Evolutionary conservation across 2,797 vertebrate genomes (phyloP), one percentile per base, ranked within the genome.

Genomic region (Oreochromis grahami): DNA sequence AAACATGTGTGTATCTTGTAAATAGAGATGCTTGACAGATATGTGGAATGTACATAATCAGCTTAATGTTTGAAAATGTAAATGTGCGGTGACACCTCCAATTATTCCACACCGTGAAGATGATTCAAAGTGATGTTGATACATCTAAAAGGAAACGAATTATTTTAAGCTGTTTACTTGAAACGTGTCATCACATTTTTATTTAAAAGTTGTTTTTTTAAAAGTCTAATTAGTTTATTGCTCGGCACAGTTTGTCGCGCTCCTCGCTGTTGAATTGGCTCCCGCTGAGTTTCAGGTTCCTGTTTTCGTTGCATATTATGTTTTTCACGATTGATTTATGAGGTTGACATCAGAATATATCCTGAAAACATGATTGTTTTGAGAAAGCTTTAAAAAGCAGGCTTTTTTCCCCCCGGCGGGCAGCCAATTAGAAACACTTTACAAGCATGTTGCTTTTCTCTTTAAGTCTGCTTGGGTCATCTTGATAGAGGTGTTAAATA

Each of bases 51-150:
- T 87, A 88, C 48, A 89, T 91, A 76, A 76, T 81, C 36, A 45
- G 82, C 81, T 90, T 14, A 84, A 84, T 89, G 81, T 85, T 82
- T 87, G 32, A 78, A 82, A 81, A 83, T 84, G 58, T 89, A 78
- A 74, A 83, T 78, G 58, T 78, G 24, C 8, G 38, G 78, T 21
- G 29, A 8, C 41, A 63, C 63, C 17, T 79, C 43, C 77, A 85
- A 76, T 84, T 5, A 82, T 45, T 24, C 38, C 24, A 48, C 26
- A 4, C 56, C 3, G 24, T 52, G 79, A 84, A 87, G 80, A 87
- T 89, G 72, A 86, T 63, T 45, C 60, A 78, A 79, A 74, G 48
- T 81, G 81, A 26, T 70, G 36, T 43, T 51, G 76, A 74, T 58
- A 24, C 21, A 79, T 41, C 17, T 24, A 52, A 24, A 36, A 76